Base-by-base conservation (phyloP, 2,888 invertebrate species). In the Chesias legatella region DNA sequence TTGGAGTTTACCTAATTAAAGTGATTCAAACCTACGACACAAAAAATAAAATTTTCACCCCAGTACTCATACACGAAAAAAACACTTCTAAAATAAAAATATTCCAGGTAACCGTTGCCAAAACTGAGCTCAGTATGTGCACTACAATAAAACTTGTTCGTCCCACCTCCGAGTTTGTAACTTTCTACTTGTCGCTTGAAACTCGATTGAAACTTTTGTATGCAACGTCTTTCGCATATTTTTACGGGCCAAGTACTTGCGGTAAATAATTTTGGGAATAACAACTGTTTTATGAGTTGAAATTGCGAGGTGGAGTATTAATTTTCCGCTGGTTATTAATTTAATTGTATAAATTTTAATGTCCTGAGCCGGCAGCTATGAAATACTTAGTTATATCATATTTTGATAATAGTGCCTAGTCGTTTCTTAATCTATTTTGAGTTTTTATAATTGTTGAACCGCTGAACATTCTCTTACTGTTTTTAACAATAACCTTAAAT, bases 131-230 rank as follows among this genome's bases (percentile, higher is more conserved):
- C 32, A 27, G 35, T 38, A 34, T 43, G 34, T 39, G 40, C 39
- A 21, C 39, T 32, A 49, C 48, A 54, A 49, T 51, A 51, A 49
- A 54, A 54, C 49, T 54, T 51, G 43, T 37, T 41, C 42, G 43
- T 10, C 33, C 23, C 53, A 51, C 51, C 53, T 53, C 43, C 36
- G 45, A 34, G 45, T 39, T 40, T 35, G 17, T 33, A 35, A 54
- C 48, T 43, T 48, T 47, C 28, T 44, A 31, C 47, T 51, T 51
- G 51, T 54, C 54, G 51, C 54, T 48, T 36, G 41, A 43, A 51
- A 54, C 49, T 51, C 49, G 54, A 51, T 54, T 51, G 51, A 51
- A 54, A 54, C 43, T 51, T 53, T 43, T 25, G 37, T 47, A 43
- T 54, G 51, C 49, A 48, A 39, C 49, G 47, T 48, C 43, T 51